Evolutionary conservation across 2,797 vertebrate species (phyloP).

Genomic region (Bucorvus abyssinicus): DNA sequence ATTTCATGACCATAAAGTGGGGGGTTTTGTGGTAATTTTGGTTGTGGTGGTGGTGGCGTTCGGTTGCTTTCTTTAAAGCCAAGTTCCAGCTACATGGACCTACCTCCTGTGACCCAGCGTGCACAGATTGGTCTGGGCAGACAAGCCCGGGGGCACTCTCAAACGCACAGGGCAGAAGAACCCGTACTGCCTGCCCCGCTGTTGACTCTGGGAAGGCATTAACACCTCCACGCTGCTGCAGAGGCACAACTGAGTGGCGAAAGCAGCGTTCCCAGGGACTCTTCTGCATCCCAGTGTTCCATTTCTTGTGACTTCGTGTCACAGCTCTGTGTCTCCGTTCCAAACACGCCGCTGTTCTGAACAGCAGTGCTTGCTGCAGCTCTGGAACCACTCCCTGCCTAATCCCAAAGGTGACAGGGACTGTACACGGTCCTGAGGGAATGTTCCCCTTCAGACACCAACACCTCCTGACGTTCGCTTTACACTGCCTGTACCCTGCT

Average conservation of each 20-base stretch:
- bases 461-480: too few relatives aligned
- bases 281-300: neutral
- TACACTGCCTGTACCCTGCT: too few relatives aligned
- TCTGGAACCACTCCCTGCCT: too few relatives aligned
- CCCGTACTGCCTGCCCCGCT: accelerated
- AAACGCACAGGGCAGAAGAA: neutral
- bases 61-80: neutral
- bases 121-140: neutral
- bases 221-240: neutral
- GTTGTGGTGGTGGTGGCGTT: neutral
- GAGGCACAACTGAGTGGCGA: neutral
- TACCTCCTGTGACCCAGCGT: neutral
- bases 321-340: too few relatives aligned
- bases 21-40: accelerated
- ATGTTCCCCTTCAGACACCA: too few relatives aligned
- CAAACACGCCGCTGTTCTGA: too few relatives aligned
- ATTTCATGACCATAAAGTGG: neutral
- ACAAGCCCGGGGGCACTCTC: neutral
- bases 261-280: neutral
- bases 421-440: too few relatives aligned
- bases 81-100: neutral
- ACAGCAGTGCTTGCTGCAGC: too few relatives aligned
- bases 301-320: neutral
- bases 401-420: too few relatives aligned
- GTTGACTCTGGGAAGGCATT: neutral